Evolutionary conservation across 2,888 invertebrate genomes (phyloP), one percentile per base, ranked within the genome.

Genomic region (Phortica magna): DNA sequence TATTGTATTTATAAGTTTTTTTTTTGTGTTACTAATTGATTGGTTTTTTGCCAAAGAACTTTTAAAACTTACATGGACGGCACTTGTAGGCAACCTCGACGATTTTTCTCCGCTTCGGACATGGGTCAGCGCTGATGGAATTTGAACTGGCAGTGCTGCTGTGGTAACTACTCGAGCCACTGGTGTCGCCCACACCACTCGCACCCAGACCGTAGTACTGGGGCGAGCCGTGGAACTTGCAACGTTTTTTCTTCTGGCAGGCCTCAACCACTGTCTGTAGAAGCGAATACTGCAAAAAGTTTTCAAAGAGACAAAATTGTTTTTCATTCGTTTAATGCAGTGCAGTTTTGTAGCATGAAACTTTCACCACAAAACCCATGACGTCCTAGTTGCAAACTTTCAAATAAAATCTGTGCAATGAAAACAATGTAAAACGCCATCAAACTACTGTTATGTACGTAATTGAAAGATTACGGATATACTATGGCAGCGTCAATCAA

Each of bases 41-140:
- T 61, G 12, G 12, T 22, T 22, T 61, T 31, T 19, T 12, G 61
- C 61, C 19, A 61, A 61, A 10, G 22, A 10, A 41, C 39, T 65
- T 65, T 14, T 39, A 14, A 7, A 83, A 96, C 96, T 97, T 94
- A 99, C 98, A 97, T 90, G 99, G 99, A 92, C 97, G 95, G 94
- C 99, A 99, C 93, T 98, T 98, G 93, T 98, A 99, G 84, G 97
- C 97, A 80, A 98, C 96, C 93, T 98, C 98, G 83, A 98, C 96
- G 93, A 97, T 98, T 93, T 98, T 98, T 80, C 96, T 94, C 70
- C 96, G 95, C 41, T 96, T 96, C 14, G 98, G 98, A 91, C 99
- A 99, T 0, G 98, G 98, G 93, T 99, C 91, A 81, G 83, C 86
- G 81, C 84, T 89, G 81, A 88, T 88, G 81, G 88, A 83, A 81